Base-by-base conservation (phyloP, 2,797 vertebrate species). In the Periparus ater region DNA sequence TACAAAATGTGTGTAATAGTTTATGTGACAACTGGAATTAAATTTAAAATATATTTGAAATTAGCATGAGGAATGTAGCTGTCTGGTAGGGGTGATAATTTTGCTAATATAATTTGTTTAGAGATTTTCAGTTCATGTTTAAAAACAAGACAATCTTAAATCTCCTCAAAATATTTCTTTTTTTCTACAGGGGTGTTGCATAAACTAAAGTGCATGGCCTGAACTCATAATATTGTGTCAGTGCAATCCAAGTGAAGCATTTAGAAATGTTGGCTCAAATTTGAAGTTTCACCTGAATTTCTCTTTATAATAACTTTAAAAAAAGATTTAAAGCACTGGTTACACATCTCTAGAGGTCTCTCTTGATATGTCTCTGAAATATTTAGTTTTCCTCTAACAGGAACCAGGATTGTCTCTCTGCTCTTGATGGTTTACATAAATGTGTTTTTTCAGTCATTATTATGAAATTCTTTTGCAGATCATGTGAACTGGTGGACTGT, bases 11-110 rank as follows among this genome's bases (percentile, higher is more conserved):
- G 55, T 10, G 0, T 88, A 54, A 72, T 53, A 51, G 57, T 86
- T 80, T 86, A 38, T 85, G 36, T 97, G 87, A 88, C 93, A 94
- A 86, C 58, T 78, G 36, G 73, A 91, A 95, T 95, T 88, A 91
- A 79, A 94, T 92, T 92, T 53, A 40, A 89, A 75, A 92, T 66
- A 25, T 84, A 71, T 36, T 80, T 85, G 70, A 82, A 91, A 95
- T 93, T 93, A 67, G 54, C 83, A 32, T 0, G 6, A 93, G 88
- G 71, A 85, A 90, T 85, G 38, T 44, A 79, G 58, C 44, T 95
- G 71, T 81, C 80, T 93, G 57, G 17, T 67, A 40, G 30, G 44
- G 66, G 55, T 81, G 63, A 58, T 92, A 74, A 94, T 88, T 86
- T 90, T 91, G 66, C 79, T 96, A 91, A 78, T 76, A 40, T 57